Evolutionary conservation across 2,888 invertebrate species (phyloP).

Genomic region (Mesorhabditis belari): DNA sequence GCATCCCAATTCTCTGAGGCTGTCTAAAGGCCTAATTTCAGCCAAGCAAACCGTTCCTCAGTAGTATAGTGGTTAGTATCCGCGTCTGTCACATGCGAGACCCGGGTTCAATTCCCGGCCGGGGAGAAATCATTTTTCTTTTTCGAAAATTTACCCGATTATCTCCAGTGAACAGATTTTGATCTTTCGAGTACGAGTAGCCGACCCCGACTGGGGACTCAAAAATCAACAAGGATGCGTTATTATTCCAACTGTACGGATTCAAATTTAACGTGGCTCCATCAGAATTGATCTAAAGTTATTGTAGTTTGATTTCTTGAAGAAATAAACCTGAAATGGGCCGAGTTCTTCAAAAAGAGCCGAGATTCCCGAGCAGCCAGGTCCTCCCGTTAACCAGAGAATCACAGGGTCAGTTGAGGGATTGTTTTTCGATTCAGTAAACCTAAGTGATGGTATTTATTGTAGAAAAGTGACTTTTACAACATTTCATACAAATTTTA

Average conservation of each 20-base stretch:
- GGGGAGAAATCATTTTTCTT: not conserved
- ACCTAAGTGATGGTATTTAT: slow-evolving; percentile 39
- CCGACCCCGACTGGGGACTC: slow-evolving; percentile 59
- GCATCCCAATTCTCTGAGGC: not conserved
- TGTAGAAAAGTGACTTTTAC: no score
- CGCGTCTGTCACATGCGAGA: no score
- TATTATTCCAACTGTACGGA: slow-evolving; percentile 42
- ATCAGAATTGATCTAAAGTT: slow-evolving; percentile 28
- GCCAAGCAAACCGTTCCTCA: not conserved
- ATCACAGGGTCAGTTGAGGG: slow-evolving; percentile 53
- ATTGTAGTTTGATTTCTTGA: no score
- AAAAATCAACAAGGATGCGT: slow-evolving; percentile 57
- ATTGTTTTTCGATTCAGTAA: slow-evolving; percentile 51
- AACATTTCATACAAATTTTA: no score
- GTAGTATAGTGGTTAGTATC: no score
- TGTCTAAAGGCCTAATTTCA: not conserved
- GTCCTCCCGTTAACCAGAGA: slow-evolving; percentile 55
- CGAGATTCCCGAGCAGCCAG: slow-evolving; percentile 54
- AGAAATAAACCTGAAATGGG: slow-evolving; percentile 24
- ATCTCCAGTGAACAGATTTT: not conserved
- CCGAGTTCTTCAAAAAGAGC: slow-evolving; percentile 55
- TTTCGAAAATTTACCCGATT: not conserved
- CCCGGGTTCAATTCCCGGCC: not conserved
- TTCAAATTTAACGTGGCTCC: slow-evolving; percentile 20
- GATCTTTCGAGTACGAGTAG: not conserved